These are phyloP conservation scores for Gymnogyps californianus DNA, from an alignment of 2,113 vertebrate species.

Conservation along the genomic window DNA sequence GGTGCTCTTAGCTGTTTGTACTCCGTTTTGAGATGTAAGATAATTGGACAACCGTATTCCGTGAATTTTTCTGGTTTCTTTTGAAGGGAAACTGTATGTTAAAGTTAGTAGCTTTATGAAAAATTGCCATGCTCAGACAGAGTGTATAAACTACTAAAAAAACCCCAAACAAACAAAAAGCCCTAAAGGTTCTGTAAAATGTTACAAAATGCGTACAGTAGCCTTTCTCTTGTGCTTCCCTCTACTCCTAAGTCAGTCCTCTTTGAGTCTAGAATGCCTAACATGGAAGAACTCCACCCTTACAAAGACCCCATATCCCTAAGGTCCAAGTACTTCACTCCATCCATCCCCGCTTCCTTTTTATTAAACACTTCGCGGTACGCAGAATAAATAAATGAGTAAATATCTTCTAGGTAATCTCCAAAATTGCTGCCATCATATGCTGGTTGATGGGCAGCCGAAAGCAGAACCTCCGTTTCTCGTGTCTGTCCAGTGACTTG, in stretches of 20 bases:
- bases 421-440: not conserved
- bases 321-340: not conserved
- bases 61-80: not conserved
- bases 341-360: not conserved
- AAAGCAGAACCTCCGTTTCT: not conserved
- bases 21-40: not conserved
- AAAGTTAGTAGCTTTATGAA: not conserved
- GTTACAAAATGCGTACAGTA: not conserved
- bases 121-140: not conserved
- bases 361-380: not conserved
- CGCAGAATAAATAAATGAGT: not conserved
- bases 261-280: not conserved
- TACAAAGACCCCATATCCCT: not conserved
- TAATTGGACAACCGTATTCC: rapidly evolving
- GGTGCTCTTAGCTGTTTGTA: not conserved
- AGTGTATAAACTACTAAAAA: not conserved
- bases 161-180: not conserved
- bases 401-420: not conserved
- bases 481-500: not conserved
- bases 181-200: not conserved
- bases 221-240: not conserved
- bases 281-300: not conserved
- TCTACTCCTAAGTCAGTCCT: not conserved
- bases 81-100: not conserved
- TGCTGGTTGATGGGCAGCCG: not conserved